Evolutionary conservation across 2,797 vertebrate genomes (phyloP).

Genomic region (Artibeus jamaicensis): DNA sequence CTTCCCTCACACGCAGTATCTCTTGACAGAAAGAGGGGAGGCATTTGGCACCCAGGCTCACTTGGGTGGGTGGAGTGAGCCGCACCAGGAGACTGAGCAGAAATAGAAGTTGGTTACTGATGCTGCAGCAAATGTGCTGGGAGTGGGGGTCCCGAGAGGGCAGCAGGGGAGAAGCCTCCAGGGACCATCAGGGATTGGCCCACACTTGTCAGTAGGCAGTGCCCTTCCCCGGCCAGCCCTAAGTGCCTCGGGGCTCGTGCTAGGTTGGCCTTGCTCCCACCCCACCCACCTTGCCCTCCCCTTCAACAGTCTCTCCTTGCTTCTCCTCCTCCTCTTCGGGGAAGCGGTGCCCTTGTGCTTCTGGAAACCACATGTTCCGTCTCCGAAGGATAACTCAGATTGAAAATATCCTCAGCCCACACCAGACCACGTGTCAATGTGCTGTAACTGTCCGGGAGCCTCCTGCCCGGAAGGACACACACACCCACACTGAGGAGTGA

Average conservation of each 20-base stretch:
- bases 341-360: neutral
- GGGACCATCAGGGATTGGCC: neutral
- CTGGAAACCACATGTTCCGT: slow-evolving; percentile 13
- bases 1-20: neutral
- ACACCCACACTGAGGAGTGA: neutral
- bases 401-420: neutral
- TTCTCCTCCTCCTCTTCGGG: neutral
- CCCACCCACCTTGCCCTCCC: neutral
- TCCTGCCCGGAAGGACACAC: neutral
- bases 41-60: neutral
- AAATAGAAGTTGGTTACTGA: neutral
- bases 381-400: slow-evolving; percentile 15
- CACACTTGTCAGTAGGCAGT: neutral
- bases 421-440: neutral
- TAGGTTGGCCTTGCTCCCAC: neutral
- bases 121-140: neutral
- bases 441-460: neutral
- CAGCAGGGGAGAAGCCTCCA: neutral
- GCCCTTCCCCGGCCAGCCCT: neutral
- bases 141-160: neutral
- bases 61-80: neutral
- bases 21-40: neutral
- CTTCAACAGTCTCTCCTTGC: neutral
- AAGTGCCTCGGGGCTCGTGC: too few species aligned
- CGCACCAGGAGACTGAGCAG: neutral